Evolutionary conservation across 1,140 invertebrate species (phyloP).

Genomic region (Elymnias hypermnestra): DNA sequence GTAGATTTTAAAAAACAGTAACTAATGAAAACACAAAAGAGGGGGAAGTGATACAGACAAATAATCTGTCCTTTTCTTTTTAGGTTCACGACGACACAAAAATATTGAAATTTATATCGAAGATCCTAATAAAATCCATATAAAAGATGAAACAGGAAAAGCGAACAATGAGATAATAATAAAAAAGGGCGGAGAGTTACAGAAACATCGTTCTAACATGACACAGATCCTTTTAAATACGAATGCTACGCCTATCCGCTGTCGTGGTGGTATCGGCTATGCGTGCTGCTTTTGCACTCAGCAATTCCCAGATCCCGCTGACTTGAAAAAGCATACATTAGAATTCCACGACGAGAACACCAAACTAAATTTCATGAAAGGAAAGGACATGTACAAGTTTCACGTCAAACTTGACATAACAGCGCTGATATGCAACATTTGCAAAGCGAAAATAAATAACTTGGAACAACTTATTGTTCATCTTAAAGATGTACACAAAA

Average conservation of each 20-base stretch:
- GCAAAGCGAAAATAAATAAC: conserved; percentile 8
- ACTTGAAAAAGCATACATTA: conserved; percentile 31
- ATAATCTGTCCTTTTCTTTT: conserved; percentile 22
- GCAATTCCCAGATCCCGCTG: conserved; percentile 20
- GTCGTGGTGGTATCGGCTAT: conserved; percentile 16
- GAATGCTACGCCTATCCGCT: conserved; percentile 27
- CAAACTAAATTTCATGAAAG: conserved; percentile 22
- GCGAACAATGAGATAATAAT: not conserved
- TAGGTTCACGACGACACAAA: conserved; percentile 20
- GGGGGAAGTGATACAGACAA: conserved; percentile 1
- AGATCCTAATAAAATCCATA: conserved; percentile 2
- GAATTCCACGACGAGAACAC: conserved; percentile 30
- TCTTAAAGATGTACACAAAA: conserved; percentile 23
- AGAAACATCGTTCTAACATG: conserved; percentile 44
- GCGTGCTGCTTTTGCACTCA: conserved; percentile 24
- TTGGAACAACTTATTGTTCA: conserved; percentile 28
- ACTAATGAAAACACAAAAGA: not conserved
- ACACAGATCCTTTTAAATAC: conserved; percentile 40
- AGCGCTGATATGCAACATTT: conserved; percentile 2
- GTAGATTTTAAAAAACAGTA: no score
- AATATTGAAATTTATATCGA: conserved; percentile 7
- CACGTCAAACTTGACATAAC: conserved; percentile 9
- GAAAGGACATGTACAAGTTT: conserved; percentile 33
- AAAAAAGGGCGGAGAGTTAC: conserved; percentile 29
- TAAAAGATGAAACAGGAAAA: conserved; percentile 4